phyloP scores from a whole-genome alignment of 2,797 vertebrate species.

The Prunella strophiata region DNA sequence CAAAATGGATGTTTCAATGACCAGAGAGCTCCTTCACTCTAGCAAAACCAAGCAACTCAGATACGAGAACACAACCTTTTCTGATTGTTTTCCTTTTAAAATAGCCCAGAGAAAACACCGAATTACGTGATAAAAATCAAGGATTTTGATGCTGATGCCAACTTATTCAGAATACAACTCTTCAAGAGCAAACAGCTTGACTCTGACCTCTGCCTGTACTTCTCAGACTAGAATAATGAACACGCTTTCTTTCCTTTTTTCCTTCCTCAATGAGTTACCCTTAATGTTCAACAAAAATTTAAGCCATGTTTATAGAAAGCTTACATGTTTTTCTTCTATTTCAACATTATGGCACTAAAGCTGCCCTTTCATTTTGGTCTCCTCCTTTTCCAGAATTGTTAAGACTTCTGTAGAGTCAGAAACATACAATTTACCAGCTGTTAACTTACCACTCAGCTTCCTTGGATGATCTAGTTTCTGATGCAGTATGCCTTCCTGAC shows the following conservation, averaged over 20 bases:
- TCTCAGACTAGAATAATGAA: background rate
- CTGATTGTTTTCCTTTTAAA: conserved; percentile 19
- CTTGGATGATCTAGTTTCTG: background rate
- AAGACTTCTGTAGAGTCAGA: background rate
- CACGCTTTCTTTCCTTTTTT: background rate
- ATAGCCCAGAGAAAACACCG: conserved; percentile 18
- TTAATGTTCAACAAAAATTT: background rate
- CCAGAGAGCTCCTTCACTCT: background rate
- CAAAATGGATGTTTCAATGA: conserved; percentile 9
- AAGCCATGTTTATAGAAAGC: background rate
- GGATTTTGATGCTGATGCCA: background rate
- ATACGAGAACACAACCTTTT: conserved; percentile 5
- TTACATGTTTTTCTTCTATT: background rate
- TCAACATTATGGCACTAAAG: background rate
- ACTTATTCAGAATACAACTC: background rate
- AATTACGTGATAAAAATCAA: conserved; percentile 9
- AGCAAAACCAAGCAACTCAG: background rate
- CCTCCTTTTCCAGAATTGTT: background rate
- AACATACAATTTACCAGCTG: background rate
- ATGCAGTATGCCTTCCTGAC: background rate
- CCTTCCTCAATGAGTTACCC: background rate
- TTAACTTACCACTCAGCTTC: background rate
- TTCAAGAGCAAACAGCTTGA: conserved; percentile 3
- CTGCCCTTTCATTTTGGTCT: background rate
- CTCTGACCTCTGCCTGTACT: background rate